phyloP scores from a whole-genome alignment of 2,797 vertebrate genomes.

The Myripristis jacobus region DNA sequence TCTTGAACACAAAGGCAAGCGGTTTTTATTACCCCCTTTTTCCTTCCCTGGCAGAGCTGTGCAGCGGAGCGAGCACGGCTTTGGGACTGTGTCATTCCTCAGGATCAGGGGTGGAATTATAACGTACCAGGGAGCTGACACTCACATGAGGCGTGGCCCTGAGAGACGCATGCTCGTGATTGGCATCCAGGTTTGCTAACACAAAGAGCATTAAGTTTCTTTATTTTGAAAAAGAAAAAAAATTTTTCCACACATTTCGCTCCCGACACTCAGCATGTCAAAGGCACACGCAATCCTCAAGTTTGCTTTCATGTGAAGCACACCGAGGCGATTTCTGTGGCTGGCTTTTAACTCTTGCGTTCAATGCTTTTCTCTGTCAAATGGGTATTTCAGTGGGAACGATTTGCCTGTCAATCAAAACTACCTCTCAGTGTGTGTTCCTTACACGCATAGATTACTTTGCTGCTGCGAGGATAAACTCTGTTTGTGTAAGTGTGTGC shows the following conservation, averaged over 20 bases:
- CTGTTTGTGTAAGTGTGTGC: not conserved
- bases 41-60: constrained; percentile 26
- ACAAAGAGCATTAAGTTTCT: constrained; percentile 64
- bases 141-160: constrained; percentile 50
- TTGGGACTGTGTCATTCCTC: constrained; percentile 49
- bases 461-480: constrained; percentile 38
- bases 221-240: constrained; percentile 37
- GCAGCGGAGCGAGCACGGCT: constrained; percentile 28
- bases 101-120: constrained; percentile 58
- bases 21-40: constrained; percentile 50
- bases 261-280: constrained; percentile 55
- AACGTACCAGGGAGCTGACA: constrained; percentile 49
- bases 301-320: constrained; percentile 73
- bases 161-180: constrained; percentile 60
- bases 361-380: constrained; percentile 68
- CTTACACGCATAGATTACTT: constrained; percentile 44
- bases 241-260: constrained; percentile 54
- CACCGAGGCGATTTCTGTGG: constrained; percentile 59
- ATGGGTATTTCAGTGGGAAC: constrained; percentile 58
- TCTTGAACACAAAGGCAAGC: constrained; percentile 63
- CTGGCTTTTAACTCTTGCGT: constrained; percentile 70
- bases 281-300: constrained; percentile 48
- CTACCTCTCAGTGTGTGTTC: constrained; percentile 38
- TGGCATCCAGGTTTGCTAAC: constrained; percentile 55
- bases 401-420: constrained; percentile 77